Base-by-base conservation (phyloP, 2,888 invertebrate genomes). In the Ophioninae sp. region DNA sequence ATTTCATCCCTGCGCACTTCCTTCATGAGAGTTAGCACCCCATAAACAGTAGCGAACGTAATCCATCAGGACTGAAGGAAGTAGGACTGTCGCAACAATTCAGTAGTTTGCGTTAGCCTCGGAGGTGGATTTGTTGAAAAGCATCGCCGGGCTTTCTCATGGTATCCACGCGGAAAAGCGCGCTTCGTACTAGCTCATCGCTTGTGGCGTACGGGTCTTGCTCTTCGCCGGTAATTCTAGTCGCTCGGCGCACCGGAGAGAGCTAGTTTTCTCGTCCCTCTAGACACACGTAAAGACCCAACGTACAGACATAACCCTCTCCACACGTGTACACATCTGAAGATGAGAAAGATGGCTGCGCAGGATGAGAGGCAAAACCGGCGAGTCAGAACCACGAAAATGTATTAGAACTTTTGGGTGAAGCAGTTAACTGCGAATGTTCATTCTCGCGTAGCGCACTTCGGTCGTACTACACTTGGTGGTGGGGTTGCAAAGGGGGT, bases 381-480 rank as follows among this genome's bases (percentile, higher is more conserved):
- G 75, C 44, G 72, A 76, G 44, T 68, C 73, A 81, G 80, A 67
- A 83, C 76, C 77, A 64, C 80, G 78, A 78, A 83, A 78, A 74
- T 81, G 83, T 78, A 83, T 83, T 83, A 83, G 80, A 83, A 83
- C 77, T 83, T 83, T 83, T 78, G 80, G 77, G 72, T 22, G 68
- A 68, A 83, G 68, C 76, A 83, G 79, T 76, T 83, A 83, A 73
- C 76, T 73, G 76, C 65, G 69, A 74, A 83, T 81, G 80, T 81
- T 83, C 80, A 78, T 74, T 74, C 78, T 78, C 76, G 73, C 73
- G 63, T 75, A 39, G 23, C 69, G 22, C 58, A 41, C 79, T 65
- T 30, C 8, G 65, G 64, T 56, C 59, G 68, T 59, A 59, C 30
- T n/a, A 10, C 30, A 2, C 30, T n/a, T n/a, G 74, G 17, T 37